Base-by-base conservation (phyloP, 2,797 vertebrate genomes). In the Tiaroga cobitis region DNA sequence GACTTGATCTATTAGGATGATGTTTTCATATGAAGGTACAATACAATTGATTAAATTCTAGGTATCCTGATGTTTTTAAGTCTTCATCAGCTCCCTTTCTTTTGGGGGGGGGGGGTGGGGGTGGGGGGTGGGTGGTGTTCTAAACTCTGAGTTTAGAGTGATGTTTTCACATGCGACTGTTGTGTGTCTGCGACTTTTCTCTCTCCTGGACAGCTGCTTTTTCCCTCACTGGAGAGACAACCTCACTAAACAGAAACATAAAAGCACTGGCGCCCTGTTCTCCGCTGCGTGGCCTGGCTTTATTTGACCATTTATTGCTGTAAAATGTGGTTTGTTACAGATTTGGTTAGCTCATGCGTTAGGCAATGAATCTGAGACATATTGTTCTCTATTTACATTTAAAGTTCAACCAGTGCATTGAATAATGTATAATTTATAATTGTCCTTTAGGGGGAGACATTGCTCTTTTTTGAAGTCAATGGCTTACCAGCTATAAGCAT, bases 401-500 rank as follows among this genome's bases (percentile, higher is more conserved):
- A 46, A 72, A 26, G 21, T 72, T 61, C 4, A 72, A 16, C 7
- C 63, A 15, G 29, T 69, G 32, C 10, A 3, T 5, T 37, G 2
- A 34, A 43, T 6, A 73, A 51, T 49, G 37, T 37, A 84, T 29
- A 29, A 29, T 76, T 59, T 0, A 85, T 21, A 24, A 65, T 37
- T 51, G 76, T 65, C 84, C 84, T 65, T 39, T 39, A 80, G 84
- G 59, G 77, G 84, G 84, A 74, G 84, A 85, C 77, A 29, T 85
- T 65, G 43, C 46, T 49, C 68, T 59, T 61, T 82, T 56, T 72
- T 11, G 3, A 67, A 54, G 67, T 51, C 59, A 39, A 29, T 29
- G 10, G 15, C 10, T 34, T 26, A 11, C 8, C 29, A 67, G 59
- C 24, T 21, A 0, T 26, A 15, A 19, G 43, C 72, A 21, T 32